These are phyloP conservation scores for Lagorchestes hirsutus DNA, from an alignment of 2,797 vertebrate species.

Conservation along the genomic window DNA sequence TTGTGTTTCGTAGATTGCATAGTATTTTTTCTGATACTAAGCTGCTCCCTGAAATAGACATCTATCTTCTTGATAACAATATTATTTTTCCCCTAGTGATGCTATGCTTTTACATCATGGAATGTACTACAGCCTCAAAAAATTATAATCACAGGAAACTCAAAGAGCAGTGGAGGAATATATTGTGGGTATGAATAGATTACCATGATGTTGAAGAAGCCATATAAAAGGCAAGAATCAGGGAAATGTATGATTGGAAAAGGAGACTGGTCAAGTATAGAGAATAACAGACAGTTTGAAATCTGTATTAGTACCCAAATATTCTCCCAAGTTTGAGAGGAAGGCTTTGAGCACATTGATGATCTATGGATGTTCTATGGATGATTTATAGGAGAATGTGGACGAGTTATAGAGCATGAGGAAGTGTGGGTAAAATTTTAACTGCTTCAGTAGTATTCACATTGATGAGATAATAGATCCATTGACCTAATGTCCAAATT, in stretches of 20 bases:
- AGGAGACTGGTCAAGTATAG: neutral
- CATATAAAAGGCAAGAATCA: neutral
- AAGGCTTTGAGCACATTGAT: neutral
- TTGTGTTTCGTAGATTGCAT: neutral
- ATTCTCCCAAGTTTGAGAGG: neutral
- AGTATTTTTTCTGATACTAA: neutral
- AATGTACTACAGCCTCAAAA: neutral
- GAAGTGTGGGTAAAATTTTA: neutral
- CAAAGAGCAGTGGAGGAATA: neutral
- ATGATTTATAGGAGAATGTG: neutral
- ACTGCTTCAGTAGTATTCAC: neutral
- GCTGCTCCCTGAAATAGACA: neutral
- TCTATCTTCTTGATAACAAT: neutral
- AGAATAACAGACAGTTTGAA: neutral
- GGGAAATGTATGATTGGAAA: neutral
- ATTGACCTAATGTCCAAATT: too few relatives aligned
- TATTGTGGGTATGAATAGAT: neutral
- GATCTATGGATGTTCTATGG: neutral
- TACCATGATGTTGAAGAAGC: neutral
- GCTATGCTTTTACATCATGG: neutral
- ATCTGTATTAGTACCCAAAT: neutral
- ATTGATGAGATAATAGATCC: too few relatives aligned
- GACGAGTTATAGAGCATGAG: neutral
- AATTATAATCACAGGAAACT: neutral
- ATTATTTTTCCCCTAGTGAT: neutral